phyloP scores from a whole-genome alignment of 2,888 invertebrate species.

The Meteorus cinctellus region DNA sequence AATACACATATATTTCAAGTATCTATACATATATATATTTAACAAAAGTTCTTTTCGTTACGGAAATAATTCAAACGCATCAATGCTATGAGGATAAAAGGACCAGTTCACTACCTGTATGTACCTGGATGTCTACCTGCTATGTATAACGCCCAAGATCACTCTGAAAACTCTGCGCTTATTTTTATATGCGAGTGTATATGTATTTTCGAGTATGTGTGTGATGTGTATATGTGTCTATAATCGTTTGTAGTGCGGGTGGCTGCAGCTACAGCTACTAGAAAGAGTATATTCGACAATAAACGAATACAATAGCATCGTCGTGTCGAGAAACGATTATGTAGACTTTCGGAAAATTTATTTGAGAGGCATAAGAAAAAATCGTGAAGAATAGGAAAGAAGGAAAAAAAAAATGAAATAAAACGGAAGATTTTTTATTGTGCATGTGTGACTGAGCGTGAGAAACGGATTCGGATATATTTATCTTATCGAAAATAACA shows the following conservation, averaged over 20 bases:
- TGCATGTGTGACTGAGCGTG: constrained; percentile 46
- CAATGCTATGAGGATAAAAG: constrained; percentile 28
- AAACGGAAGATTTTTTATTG: constrained; percentile 31
- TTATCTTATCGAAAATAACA: constrained; percentile 26
- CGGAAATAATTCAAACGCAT: constrained; percentile 28
- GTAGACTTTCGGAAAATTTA: constrained; percentile 19
- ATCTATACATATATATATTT: neutral
- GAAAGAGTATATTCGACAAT: constrained; percentile 33
- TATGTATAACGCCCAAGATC: constrained; percentile 9
- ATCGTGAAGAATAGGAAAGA: neutral
- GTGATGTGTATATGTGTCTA: neutral
- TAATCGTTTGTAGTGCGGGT: constrained; percentile 29
- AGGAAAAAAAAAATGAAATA: constrained; percentile 11
- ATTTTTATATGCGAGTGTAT: constrained; percentile 3
- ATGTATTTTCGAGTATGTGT: neutral
- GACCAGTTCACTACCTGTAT: constrained; percentile 42
- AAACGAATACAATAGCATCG: constrained; percentile 28
- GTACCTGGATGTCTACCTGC: constrained; percentile 39
- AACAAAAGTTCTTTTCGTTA: constrained; percentile 15
- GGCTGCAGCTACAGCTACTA: constrained; percentile 26
- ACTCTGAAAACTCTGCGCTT: neutral
- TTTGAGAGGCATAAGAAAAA: constrained; percentile 21
- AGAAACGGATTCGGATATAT: constrained; percentile 37
- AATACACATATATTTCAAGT: neutral
- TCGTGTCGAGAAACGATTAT: constrained; percentile 2